Base-by-base conservation (phyloP, 1,140 invertebrate genomes). In the Oscheius sp. region DNA sequence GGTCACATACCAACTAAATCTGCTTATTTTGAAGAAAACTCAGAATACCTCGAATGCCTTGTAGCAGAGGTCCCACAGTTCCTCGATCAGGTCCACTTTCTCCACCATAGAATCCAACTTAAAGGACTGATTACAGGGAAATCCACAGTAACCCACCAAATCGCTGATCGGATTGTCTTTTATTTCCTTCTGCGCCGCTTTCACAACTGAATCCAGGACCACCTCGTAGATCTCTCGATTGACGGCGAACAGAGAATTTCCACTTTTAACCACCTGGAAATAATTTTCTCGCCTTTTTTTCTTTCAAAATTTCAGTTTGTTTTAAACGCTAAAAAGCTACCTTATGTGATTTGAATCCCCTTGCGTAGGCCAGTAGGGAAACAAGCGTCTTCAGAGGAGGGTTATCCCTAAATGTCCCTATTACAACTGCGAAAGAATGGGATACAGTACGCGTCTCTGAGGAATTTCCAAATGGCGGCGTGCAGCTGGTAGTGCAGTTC, bases 401-500 rank as follows among this genome's bases (percentile, higher is more conserved):
- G 42, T 23, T 45, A 23, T 18, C 23, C 23, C 42, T 45, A 23
- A 23, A 15, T 45, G 42, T 23, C 18, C 18, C 18, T 45, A 45
- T 18, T 45, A 23, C 18, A 45, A 45, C 42, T 45, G 42, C 18
- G 23, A 18, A 23, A 45, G 23, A 45, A 23, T 18, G 18, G 42
- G 18, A 23, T 45, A 23, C 23, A 15, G 42, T 68, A 42, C 20
- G 32, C 55, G 26, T 61, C 58, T 1, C 4, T 36, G 2, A 75
- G 64, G 35, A 64, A 64, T 28, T 75, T 75, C 32, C 67, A 75
- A 29, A 72, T 64, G 10, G 68, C 59, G 18, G 45, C 36, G 45
- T 76, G 61, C n/a, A 64, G 45, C 32, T 70, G 67, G 59, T 75
- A 75, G 42, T 75, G 73, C 15, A 75, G 35, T 45, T 75, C 73